These are phyloP conservation scores for Andrena dorsata DNA, from an alignment of 2,888 invertebrate species.

Conservation along the genomic window DNA sequence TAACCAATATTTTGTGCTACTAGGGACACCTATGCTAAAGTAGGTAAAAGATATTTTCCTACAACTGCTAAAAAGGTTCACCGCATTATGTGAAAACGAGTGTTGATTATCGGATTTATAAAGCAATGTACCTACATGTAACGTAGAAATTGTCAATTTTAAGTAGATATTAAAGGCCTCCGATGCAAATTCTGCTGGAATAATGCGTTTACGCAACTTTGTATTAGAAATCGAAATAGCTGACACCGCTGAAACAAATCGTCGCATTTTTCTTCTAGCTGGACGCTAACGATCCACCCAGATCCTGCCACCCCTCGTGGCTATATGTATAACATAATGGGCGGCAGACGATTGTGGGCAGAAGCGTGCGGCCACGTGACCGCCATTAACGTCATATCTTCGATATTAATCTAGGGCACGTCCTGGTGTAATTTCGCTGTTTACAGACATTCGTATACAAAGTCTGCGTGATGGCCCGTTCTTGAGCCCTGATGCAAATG, in stretches of 20 bases:
- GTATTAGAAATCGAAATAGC: constrained; percentile 19
- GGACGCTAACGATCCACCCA: constrained; percentile 50
- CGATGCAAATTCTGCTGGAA: background rate
- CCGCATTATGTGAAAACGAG: too few relatives aligned
- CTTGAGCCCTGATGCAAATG: constrained; percentile 13
- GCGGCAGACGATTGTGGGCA: constrained; percentile 40
- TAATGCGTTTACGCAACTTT: background rate
- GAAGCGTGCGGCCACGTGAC: constrained; percentile 54
- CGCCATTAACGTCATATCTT: constrained; percentile 68
- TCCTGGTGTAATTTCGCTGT: constrained; percentile 73
- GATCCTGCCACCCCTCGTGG: constrained; percentile 27
- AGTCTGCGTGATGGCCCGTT: constrained; percentile 48
- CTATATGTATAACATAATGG: constrained; percentile 40
- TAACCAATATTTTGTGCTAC: too few relatives aligned
- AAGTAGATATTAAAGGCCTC: too few relatives aligned
- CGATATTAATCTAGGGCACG: constrained; percentile 77
- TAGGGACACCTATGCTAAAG: too few relatives aligned
- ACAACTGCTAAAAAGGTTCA: too few relatives aligned
- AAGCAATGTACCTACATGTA: too few relatives aligned
- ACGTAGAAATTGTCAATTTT: too few relatives aligned
- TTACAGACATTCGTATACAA: constrained; percentile 59
- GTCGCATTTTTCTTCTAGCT: constrained; percentile 22
- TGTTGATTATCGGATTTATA: too few relatives aligned
- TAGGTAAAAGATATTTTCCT: too few relatives aligned
- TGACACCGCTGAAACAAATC: constrained; percentile 23